Conservation (phyloP, 2,113 vertebrate genomes). For the Scortum barcoo region DNA sequence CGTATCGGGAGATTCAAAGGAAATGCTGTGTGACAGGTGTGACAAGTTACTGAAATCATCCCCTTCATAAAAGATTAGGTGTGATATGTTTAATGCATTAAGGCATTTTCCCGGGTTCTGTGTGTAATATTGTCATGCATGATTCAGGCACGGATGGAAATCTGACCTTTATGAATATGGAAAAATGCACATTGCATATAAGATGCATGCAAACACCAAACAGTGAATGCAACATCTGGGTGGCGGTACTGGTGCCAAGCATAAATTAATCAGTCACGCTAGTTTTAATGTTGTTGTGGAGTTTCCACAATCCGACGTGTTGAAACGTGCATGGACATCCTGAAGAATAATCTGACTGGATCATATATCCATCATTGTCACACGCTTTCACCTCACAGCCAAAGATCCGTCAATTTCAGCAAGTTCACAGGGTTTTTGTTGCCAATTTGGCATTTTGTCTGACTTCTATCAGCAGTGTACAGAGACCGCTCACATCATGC, state of each 20-base stretch:
- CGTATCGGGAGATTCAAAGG: conserved; percentile 33
- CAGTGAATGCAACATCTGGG: conserved; percentile 5
- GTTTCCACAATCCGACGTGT: conserved; percentile 2
- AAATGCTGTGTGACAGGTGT: conserved; percentile 56
- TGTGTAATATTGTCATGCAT: conserved; percentile 32
- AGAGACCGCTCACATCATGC: background rate
- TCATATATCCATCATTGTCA: conserved; percentile 17
- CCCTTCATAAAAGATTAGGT: conserved; percentile 56
- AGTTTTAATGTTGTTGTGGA: background rate
- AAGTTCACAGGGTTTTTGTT: background rate
- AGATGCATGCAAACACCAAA: conserved; percentile 22
- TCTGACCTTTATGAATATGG: conserved; percentile 54
- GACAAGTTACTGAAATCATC: conserved; percentile 53
- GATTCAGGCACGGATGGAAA: conserved; percentile 55
- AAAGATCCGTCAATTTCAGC: background rate
- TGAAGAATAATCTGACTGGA: background rate
- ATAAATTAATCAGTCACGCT: conserved; percentile 24
- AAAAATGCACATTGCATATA: conserved; percentile 52
- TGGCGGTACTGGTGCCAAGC: background rate
- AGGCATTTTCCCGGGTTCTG: conserved; percentile 25
- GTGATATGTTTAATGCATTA: conserved; percentile 67
- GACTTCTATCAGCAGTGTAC: background rate
- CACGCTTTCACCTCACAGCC: background rate
- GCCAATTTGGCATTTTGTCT: background rate
- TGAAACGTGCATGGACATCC: background rate